Conservation (phyloP, 2,888 invertebrate genomes). For the Keiferia lycopersicella region DNA sequence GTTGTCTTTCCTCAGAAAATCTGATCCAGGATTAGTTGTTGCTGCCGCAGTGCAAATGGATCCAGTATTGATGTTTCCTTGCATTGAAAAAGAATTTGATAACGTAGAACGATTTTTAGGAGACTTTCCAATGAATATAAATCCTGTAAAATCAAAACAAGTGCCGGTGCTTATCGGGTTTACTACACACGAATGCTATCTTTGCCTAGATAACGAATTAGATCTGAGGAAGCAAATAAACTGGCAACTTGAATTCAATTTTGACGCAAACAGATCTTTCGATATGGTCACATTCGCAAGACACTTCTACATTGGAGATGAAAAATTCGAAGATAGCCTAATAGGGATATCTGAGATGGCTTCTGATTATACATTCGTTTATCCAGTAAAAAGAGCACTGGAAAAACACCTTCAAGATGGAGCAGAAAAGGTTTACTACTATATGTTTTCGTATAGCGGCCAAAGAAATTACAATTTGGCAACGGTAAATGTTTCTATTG, state of each 20-base stretch:
- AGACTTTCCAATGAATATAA: conserved; percentile 36
- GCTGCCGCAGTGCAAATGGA: conserved; percentile 31
- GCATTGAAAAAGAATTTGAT: conserved; percentile 46
- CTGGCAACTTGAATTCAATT: conserved; percentile 1
- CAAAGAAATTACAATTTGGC: conserved; percentile 38
- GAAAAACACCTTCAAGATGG: conserved; percentile 38
- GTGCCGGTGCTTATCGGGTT: conserved; percentile 46
- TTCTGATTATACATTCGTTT: conserved; percentile 44
- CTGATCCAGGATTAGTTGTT: conserved; percentile 41
- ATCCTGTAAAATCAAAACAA: conserved; percentile 37
- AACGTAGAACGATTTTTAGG: conserved; percentile 43
- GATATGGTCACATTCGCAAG: conserved; percentile 1
- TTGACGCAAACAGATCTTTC: neutral
- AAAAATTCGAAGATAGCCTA: conserved; percentile 32
- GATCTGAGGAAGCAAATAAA: neutral
- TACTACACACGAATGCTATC: conserved; percentile 39
- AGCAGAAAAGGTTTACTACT: conserved; percentile 41
- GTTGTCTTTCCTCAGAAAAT: conserved; percentile 40
- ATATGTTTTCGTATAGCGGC: conserved; percentile 47
- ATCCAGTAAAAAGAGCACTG: conserved; percentile 43
- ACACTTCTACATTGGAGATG: conserved; percentile 45
- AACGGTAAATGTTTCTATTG: conserved; percentile 1
- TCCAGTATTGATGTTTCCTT: conserved; percentile 41
- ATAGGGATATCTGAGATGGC: conserved; percentile 37
- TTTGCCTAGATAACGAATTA: conserved; percentile 24